Percentiles rank a stretch among this genome's conserved stretches.
Conservation (phyloP, 2,797 vertebrate genomes). For the Leptatherina wallacei region DNA sequence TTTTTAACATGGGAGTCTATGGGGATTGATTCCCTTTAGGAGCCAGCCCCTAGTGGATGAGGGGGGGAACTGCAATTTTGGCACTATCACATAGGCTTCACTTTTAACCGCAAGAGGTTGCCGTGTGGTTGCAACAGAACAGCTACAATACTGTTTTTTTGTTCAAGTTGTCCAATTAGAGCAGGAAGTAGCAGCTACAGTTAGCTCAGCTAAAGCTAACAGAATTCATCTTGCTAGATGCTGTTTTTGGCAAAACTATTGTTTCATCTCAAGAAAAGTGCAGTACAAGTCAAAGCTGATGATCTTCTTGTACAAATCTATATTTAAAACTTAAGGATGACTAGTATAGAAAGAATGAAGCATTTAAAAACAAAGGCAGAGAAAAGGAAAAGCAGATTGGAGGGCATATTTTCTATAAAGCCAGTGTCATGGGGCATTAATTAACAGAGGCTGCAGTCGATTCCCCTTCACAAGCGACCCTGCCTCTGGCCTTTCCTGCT, state of each 20-base stretch:
- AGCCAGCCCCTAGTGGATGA: too few species aligned
- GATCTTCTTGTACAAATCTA: neutral
- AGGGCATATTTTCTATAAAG: slow-evolving; percentile 9
- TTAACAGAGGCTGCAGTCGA: slow-evolving; percentile 79
- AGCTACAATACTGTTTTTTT: neutral
- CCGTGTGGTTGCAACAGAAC: too few species aligned
- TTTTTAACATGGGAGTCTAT: too few species aligned
- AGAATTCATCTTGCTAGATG: neutral
- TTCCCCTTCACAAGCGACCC: slow-evolving; percentile 76
- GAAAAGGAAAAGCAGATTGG: neutral
- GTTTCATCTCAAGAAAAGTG: neutral
- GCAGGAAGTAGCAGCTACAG: neutral
- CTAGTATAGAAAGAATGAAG: neutral
- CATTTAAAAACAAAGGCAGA: neutral
- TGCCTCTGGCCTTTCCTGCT: slow-evolving; percentile 82
- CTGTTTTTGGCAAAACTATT: neutral
- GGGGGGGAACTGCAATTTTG: too few species aligned
- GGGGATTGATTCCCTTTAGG: too few species aligned
- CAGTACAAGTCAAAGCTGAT: neutral
- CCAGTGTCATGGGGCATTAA: slow-evolving; percentile 71
- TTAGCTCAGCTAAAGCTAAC: neutral
- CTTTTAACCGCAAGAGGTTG: too few species aligned
- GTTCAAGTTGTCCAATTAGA: neutral
- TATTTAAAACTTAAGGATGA: neutral
- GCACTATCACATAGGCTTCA: too few species aligned